Percentiles rank a stretch among this genome's conserved stretches.
Conservation (phyloP, 2,113 vertebrate genomes). For the Calonectris borealis region DNA sequence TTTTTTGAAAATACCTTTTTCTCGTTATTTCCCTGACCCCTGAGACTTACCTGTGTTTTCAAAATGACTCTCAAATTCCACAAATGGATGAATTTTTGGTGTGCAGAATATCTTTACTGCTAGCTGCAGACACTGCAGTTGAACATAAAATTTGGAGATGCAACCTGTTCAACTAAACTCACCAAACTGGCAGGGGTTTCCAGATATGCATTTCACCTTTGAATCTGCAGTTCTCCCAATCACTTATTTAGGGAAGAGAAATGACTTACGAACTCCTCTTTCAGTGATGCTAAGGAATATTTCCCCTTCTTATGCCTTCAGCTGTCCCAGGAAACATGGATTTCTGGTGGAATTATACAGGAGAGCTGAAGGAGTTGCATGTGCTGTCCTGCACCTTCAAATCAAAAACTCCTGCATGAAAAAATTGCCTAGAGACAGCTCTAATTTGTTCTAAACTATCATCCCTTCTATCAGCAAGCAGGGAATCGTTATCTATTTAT, state of each 20-base stretch:
- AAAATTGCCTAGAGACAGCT: neutral
- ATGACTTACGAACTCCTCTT: neutral
- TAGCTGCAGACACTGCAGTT: neutral
- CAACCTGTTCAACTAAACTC: neutral
- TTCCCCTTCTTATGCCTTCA: neutral
- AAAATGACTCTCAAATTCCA: neutral
- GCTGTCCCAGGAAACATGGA: neutral
- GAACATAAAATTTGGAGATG: neutral
- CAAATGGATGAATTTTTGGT: neutral
- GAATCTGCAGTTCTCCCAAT: neutral
- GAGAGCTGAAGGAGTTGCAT: neutral
- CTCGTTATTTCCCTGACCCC: neutral
- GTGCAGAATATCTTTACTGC: neutral
- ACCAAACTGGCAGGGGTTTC: neutral
- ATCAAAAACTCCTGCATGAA: neutral
- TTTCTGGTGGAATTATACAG: neutral
- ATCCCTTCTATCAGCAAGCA: neutral
- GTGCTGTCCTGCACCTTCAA: neutral
- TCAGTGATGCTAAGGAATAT: neutral
- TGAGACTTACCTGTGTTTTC: neutral
- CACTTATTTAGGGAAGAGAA: neutral
- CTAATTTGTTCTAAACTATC: neutral
- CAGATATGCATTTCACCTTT: neutral
- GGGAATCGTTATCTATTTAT: neutral
- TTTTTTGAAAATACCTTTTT: neutral